phyloP scores from a whole-genome alignment of 2,888 invertebrate genomes.

The Drosophila mulleri region DNA sequence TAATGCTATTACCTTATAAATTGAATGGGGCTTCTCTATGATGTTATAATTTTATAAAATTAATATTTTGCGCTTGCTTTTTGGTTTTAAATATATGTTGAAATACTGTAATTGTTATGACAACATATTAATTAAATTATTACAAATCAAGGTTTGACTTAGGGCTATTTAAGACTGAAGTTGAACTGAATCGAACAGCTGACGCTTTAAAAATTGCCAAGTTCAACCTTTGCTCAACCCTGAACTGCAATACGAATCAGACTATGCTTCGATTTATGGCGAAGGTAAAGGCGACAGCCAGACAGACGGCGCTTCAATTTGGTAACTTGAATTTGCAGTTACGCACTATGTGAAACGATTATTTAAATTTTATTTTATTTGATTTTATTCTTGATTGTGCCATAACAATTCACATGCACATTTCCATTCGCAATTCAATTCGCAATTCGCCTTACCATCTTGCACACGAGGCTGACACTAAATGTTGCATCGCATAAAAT shows the following conservation, averaged over 20 bases:
- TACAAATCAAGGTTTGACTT: too few species aligned
- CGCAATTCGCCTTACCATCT: slow-evolving; percentile 14
- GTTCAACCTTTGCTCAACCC: too few species aligned
- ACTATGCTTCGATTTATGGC: not conserved
- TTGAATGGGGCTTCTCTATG: too few species aligned
- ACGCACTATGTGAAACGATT: not conserved
- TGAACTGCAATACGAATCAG: not conserved
- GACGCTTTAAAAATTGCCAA: not conserved
- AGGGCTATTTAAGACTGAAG: too few species aligned
- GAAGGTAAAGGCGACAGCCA: not conserved
- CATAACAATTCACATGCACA: slow-evolving; percentile 21
- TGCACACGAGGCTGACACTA: slow-evolving; percentile 26
- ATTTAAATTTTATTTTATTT: not conserved
- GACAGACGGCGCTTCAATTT: not conserved
- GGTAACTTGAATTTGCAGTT: not conserved
- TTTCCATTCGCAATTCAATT: slow-evolving; percentile 35
- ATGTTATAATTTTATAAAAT: too few species aligned
- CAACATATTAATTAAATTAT: too few species aligned
- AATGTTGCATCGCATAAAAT: slow-evolving; percentile 31
- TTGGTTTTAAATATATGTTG: too few species aligned
- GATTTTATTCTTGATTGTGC: not conserved
- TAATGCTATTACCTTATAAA: too few species aligned
- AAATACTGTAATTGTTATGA: too few species aligned
- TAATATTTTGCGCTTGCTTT: too few species aligned
- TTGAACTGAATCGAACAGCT: not conserved